These are phyloP conservation scores for Plutella xylostella DNA, from an alignment of 2,888 invertebrate genomes.

Conservation along the genomic window DNA sequence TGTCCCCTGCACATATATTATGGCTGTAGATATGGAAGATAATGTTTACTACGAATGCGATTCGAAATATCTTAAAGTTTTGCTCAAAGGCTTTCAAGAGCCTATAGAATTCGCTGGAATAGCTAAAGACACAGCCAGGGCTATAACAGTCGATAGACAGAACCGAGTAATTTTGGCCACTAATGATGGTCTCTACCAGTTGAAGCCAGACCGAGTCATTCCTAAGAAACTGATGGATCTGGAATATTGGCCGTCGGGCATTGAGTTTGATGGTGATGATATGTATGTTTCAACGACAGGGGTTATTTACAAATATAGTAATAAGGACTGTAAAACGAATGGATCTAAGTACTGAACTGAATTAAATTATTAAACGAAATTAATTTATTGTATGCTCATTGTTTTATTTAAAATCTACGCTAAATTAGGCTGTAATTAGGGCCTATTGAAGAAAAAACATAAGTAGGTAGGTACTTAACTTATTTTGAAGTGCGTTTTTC, in stretches of 20 bases:
- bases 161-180: slow-evolving; percentile 42
- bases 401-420: not conserved
- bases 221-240: slow-evolving; percentile 53
- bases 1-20: slow-evolving; percentile 50
- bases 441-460: no score
- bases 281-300: slow-evolving; percentile 45
- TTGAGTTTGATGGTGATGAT: slow-evolving; percentile 34
- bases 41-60: slow-evolving; percentile 59
- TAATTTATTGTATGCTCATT: not conserved
- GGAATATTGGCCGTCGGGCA: slow-evolving; percentile 46
- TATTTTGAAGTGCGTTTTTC: no score
- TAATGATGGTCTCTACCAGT: slow-evolving; percentile 51
- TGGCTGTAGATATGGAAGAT: slow-evolving; percentile 45
- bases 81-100: slow-evolving; percentile 50
- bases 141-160: slow-evolving; percentile 34
- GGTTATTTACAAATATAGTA: slow-evolving; percentile 44
- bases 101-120: slow-evolving; percentile 56
- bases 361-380: not conserved
- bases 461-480: no score
- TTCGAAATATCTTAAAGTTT: slow-evolving; percentile 53
- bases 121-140: slow-evolving; percentile 47
- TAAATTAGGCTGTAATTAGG: no score
- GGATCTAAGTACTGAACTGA: not conserved
- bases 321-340: slow-evolving; percentile 22
- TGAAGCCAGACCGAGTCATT: slow-evolving; percentile 43